Conservation (phyloP, 1,140 invertebrate genomes). For the Leguminivora glycinivorella region DNA sequence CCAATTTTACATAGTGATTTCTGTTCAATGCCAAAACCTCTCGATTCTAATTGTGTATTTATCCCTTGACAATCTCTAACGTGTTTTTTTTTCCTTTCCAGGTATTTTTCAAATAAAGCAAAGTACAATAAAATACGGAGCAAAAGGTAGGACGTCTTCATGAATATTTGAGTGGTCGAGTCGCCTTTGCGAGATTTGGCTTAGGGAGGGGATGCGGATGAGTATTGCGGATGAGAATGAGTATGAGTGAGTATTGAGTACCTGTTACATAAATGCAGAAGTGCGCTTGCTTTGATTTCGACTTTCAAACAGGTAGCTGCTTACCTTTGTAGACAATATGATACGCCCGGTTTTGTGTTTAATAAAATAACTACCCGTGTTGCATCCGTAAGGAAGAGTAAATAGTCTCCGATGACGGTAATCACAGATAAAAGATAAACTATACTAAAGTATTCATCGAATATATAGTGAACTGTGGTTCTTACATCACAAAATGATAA, state of each 20-base stretch:
- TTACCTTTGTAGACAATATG: too few relatives aligned
- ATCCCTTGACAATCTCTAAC: background rate
- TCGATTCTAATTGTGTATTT: background rate
- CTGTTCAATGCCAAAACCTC: background rate
- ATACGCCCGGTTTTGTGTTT: too few relatives aligned
- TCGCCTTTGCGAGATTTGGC: constrained; percentile 15
- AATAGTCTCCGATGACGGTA: too few relatives aligned
- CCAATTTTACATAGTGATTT: background rate
- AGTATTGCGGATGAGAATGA: background rate
- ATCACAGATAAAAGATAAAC: too few relatives aligned
- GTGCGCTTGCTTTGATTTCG: background rate
- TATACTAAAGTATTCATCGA: too few relatives aligned
- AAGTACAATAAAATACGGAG: constrained; percentile 1
- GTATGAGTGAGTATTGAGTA: background rate
- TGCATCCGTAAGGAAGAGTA: too few relatives aligned
- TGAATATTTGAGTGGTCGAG: constrained; percentile 21
- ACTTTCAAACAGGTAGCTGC: too few relatives aligned
- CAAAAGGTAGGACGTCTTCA: constrained; percentile 13
- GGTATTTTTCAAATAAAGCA: constrained; percentile 7
- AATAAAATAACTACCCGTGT: too few relatives aligned
- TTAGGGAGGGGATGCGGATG: background rate
- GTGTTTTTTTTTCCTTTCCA: background rate
- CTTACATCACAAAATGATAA: too few relatives aligned
- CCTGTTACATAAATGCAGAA: background rate
- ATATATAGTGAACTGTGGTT: too few relatives aligned